A percentile compares a stretch with the other conserved stretches of the same genome.
phyloP scores from a whole-genome alignment of 2,888 invertebrate species.

The Phania funesta region DNA sequence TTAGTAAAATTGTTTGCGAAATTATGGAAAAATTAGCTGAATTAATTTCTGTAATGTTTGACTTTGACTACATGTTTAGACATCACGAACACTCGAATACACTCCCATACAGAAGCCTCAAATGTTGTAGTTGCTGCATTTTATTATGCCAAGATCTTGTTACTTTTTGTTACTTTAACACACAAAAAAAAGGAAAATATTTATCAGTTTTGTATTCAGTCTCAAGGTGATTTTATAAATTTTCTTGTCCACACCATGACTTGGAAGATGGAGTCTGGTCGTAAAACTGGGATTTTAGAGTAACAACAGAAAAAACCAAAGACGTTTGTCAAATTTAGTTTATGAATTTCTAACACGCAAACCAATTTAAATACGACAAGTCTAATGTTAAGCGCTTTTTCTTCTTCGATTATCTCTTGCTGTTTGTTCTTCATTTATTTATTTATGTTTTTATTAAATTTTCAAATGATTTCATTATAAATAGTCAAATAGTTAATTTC shows the following conservation, averaged over 20 bases:
- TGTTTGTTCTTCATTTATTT: neutral
- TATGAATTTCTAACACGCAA: constrained; percentile 55
- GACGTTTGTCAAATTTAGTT: constrained; percentile 55
- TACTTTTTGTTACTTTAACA: constrained; percentile 40
- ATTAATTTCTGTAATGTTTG: constrained; percentile 47
- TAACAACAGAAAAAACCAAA: neutral
- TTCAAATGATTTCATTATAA: constrained; percentile 48
- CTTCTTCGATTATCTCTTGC: neutral
- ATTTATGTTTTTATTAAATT: constrained; percentile 27
- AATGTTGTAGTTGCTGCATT: constrained; percentile 1
- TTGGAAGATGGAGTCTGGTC: constrained; percentile 7
- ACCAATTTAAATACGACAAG: constrained; percentile 30
- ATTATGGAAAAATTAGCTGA: constrained; percentile 54
- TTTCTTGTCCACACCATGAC: constrained; percentile 49
- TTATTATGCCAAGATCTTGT: constrained; percentile 54
- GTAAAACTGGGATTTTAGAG: constrained; percentile 21
- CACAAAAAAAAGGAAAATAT: neutral
- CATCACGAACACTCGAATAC: constrained; percentile 11
- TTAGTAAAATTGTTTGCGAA: constrained; percentile 50
- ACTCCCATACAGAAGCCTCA: constrained; percentile 50
- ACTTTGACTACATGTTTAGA: constrained; percentile 11
- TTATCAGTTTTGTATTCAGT: constrained; percentile 52
- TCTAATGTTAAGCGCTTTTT: neutral
- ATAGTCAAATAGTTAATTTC: constrained; percentile 51
- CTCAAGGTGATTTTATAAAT: constrained; percentile 50